Percentiles rank a stretch among this genome's conserved stretches.
phyloP scores from a whole-genome alignment of 2,113 vertebrate species.

The Ptyas mucosa region DNA sequence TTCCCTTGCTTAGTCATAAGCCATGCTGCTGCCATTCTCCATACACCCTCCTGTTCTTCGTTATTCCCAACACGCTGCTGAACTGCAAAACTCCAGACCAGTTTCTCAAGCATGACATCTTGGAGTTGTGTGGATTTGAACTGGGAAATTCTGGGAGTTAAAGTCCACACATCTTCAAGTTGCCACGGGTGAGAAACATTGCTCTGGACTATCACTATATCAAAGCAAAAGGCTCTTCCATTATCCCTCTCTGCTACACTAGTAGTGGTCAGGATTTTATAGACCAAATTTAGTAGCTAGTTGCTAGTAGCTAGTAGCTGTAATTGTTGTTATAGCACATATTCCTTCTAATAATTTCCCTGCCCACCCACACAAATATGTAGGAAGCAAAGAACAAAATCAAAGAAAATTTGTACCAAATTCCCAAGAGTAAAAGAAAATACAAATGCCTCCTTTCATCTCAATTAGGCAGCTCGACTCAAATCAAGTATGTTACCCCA shows the following conservation, averaged over 20 bases:
- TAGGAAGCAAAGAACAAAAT: not conserved
- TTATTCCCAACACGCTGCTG: not conserved
- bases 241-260: not conserved
- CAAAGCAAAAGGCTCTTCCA: not conserved
- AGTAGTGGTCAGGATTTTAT: not conserved
- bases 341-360: not conserved
- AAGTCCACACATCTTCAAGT: not conserved
- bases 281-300: not conserved
- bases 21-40: not conserved
- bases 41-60: not conserved
- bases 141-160: not conserved
- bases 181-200: not conserved
- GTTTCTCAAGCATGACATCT: not conserved
- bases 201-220: not conserved
- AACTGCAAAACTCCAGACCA: not conserved
- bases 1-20: not conserved
- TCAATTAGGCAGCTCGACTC: not conserved
- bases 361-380: not conserved
- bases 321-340: not conserved
- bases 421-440: not conserved
- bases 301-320: not conserved
- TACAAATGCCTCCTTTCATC: constrained; percentile 8
- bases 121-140: not conserved
- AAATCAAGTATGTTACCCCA: not conserved
- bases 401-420: not conserved